Base-by-base conservation (phyloP, 1,140 invertebrate species). In the Geopemphigus sp. region DNA sequence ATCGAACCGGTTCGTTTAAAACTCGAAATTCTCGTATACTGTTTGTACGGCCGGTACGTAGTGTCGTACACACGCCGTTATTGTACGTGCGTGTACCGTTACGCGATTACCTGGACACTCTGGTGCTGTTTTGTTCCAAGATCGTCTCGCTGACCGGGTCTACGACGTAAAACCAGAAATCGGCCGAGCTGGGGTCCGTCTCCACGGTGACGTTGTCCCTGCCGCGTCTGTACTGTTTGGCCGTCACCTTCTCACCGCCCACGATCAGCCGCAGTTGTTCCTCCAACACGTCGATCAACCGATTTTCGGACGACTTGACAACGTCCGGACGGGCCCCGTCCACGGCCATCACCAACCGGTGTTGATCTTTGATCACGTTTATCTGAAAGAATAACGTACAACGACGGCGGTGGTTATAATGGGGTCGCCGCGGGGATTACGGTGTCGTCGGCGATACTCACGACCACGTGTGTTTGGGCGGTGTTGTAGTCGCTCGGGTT, bases 101-200 rank as follows among this genome's bases (percentile, higher is more conserved):
- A 39, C 8, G 32, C 32, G 32, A 8, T 39, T 85, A 93, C 91
- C 89, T 90, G 83, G 90, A 88, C 15, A 95, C 88, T 57, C 88
- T 85, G 6, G 89, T 88, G 82, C 90, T 90, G 83, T 94, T 94
- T 47, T 91, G 88, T 10, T 88, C 86, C 19, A 96, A 84, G 82
- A 96, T 92, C 56, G 86, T 88, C 78, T 94, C 93, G 0, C 90
- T 92, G 47, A 88, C 88, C 0, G 94, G 94, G 87, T 96, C 93
- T 24, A 96, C 88, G 0, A 92, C 87, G 82, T 95, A 95, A 84
- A 96, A 92, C 92, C 93, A 95, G 5, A 95, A 88, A 83, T 95
- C 93, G 0, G 94, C 94, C 11, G 91, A 92, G n/a, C 89, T 87
- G 0, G 88, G 86, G 84, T 94, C 92, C 0, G 81, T 73, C 82